Conservation (phyloP, 2,888 invertebrate species). For the Liopterus haemorrhoidalis region DNA sequence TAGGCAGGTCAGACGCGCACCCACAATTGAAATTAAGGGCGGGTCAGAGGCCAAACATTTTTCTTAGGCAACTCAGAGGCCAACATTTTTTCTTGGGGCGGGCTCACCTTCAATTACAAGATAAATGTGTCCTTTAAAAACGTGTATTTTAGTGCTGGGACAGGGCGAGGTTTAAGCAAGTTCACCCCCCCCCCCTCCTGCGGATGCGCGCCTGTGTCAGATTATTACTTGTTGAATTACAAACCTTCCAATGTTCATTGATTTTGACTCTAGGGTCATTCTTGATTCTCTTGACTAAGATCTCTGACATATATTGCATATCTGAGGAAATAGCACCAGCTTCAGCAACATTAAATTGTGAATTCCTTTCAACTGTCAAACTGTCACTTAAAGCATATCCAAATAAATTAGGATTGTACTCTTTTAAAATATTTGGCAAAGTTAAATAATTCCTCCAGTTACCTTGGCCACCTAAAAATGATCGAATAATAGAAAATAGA, state of each 20-base stretch:
- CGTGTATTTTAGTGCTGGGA: too few species aligned
- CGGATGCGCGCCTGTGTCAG: too few species aligned
- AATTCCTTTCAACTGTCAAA: slow-evolving; percentile 42
- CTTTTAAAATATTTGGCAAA: slow-evolving; percentile 56
- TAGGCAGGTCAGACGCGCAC: too few species aligned
- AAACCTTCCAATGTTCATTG: slow-evolving; percentile 57
- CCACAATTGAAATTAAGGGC: too few species aligned
- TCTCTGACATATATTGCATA: slow-evolving; percentile 52
- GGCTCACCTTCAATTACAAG: too few species aligned
- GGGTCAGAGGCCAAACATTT: too few species aligned
- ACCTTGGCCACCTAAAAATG: slow-evolving; percentile 48
- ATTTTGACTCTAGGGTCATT: slow-evolving; percentile 51
- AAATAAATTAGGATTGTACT: slow-evolving; percentile 58
- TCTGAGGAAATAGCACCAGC: slow-evolving; percentile 54
- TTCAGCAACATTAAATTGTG: slow-evolving; percentile 58
- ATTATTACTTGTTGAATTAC: slow-evolving; percentile 18
- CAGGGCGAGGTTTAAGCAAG: too few species aligned
- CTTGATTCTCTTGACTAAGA: slow-evolving; percentile 50
- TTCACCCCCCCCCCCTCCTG: too few species aligned
- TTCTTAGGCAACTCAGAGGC: too few species aligned
- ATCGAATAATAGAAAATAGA: too few species aligned
- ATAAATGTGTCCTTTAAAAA: too few species aligned
- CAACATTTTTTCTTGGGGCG: too few species aligned
- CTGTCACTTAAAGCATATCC: slow-evolving; percentile 55
- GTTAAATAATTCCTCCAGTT: slow-evolving; percentile 53